Conservation (phyloP, 2,797 vertebrate genomes). For the Sebastes oblongus region DNA sequence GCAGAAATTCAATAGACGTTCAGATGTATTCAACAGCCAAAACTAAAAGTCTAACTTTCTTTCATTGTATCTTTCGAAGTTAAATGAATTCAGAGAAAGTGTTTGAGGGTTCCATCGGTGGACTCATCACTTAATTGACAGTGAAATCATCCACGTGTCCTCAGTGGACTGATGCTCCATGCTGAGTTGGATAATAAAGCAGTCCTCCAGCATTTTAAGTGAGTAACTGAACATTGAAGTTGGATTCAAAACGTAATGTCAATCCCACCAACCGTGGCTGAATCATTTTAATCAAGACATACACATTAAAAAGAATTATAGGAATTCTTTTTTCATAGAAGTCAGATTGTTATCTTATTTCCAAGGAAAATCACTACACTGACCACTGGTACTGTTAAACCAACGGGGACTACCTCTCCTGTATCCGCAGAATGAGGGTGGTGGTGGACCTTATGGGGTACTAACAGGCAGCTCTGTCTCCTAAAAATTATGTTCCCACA, state of each 20-base stretch:
- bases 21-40: slow-evolving; percentile 47
- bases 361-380: too few relatives aligned
- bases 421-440: too few relatives aligned
- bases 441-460: too few relatives aligned
- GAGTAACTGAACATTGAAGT: background rate
- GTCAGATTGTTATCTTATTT: background rate
- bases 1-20: slow-evolving; percentile 59
- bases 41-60: slow-evolving; percentile 40
- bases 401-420: too few relatives aligned
- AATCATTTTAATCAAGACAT: background rate
- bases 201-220: background rate
- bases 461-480: too few relatives aligned
- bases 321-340: background rate
- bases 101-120: background rate
- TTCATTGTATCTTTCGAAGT: slow-evolving; percentile 21
- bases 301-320: background rate
- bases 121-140: background rate
- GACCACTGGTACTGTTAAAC: too few relatives aligned
- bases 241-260: background rate
- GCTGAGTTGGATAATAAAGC: background rate
- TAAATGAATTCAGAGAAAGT: slow-evolving; percentile 3
- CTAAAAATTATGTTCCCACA: too few relatives aligned
- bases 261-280: background rate
- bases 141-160: background rate
- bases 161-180: background rate